Evolutionary conservation across 2,797 vertebrate genomes (phyloP).

Genomic region (Scolopax rusticola): DNA sequence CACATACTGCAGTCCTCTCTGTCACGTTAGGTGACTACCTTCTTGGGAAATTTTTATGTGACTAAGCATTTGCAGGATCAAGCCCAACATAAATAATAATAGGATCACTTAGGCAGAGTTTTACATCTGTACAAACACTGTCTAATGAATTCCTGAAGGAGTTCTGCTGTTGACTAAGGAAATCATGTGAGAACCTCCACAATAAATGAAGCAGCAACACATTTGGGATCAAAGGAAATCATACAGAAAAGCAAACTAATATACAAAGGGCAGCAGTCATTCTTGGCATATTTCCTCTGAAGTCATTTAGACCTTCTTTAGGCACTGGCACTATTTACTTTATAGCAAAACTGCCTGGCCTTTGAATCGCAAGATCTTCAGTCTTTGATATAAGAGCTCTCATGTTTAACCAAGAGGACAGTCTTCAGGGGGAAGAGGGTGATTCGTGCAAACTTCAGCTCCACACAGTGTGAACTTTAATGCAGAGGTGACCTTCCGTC

Average conservation of each 20-base stretch:
- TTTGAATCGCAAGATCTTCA: constrained; percentile 15
- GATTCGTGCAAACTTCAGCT: neutral
- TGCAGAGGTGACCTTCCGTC: neutral
- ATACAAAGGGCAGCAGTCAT: constrained; percentile 3
- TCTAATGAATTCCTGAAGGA: constrained; percentile 67
- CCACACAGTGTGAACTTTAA: neutral
- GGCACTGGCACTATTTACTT: constrained; percentile 6
- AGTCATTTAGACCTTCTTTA: constrained; percentile 7
- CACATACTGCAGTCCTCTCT: neutral
- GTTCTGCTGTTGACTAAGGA: constrained; percentile 58
- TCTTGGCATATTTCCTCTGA: constrained; percentile 20
- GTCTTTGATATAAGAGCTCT: constrained; percentile 21
- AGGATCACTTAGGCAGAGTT: constrained; percentile 41
- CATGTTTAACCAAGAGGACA: neutral
- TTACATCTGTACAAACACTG: constrained; percentile 66
- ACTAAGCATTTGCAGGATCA: constrained; percentile 20
- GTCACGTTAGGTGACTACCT: neutral
- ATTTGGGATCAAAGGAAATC: constrained; percentile 55
- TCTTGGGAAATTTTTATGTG: constrained; percentile 15
- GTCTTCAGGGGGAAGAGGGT: neutral
- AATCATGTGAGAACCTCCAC: constrained; percentile 37
- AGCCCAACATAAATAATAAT: constrained; percentile 57
- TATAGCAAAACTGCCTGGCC: neutral
- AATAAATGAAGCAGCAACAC: constrained; percentile 32
- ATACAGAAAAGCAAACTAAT: constrained; percentile 18